These are phyloP conservation scores for fruit fly (Drosophila melanogaster) DNA, from an alignment of 1,140 invertebrate genomes.

Conservation along the genomic window Release_6_plus_ISO1_MT NT_033777.3:9526501-9527000, in stretches of 20 bases:
- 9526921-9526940: not conserved
- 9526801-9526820: not conserved
- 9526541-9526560: slow-evolving; percentile 82
- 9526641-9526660: slow-evolving; percentile 64
- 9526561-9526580: slow-evolving; percentile 84
- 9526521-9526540: slow-evolving; percentile 88
- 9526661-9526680: slow-evolving; percentile 72
- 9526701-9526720: slow-evolving; percentile 29
- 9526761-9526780: slow-evolving; percentile 50
- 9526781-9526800: slow-evolving; percentile 40
- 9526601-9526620: slow-evolving; percentile 36
- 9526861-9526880: not conserved
- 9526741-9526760: slow-evolving; percentile 46
- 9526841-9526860: not conserved
- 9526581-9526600: slow-evolving; percentile 84
- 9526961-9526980: slow-evolving; percentile 50
- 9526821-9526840: slow-evolving; percentile 8
- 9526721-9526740: slow-evolving; percentile 17
- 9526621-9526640: slow-evolving; percentile 35
- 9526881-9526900: not conserved
- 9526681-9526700: slow-evolving; percentile 60
- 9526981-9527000: slow-evolving; percentile 66
- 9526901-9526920: slow-evolving; percentile 11
- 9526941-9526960: slow-evolving; percentile 43
- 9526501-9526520: slow-evolving; percentile 94